Base-by-base conservation (phyloP, 2,888 invertebrate species). In the Trissolcus japonicus region DNA sequence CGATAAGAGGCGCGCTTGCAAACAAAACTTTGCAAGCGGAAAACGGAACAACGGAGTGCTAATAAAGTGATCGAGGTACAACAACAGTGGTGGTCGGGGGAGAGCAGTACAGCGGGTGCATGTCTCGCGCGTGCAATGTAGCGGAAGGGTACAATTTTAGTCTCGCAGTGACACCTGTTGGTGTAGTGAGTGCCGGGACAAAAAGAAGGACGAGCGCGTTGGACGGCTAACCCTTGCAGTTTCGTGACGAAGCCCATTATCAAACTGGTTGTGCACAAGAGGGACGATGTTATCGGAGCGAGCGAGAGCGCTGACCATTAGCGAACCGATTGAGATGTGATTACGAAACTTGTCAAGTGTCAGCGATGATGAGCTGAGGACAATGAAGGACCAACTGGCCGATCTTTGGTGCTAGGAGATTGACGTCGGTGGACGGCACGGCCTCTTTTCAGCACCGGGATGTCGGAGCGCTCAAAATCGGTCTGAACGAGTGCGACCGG, bases 81-180 rank as follows among this genome's bases (percentile, higher is more conserved):
- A 17, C 43, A 17, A 77, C 68, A 65, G 77, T 16, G 11, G 7
- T 16, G 46, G 46, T 46, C 7, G n/a, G 2, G n/a, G 6, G 2
- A 46, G 56, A 54, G 56, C 55, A 76, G 29, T 51, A 21, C 9
- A 61, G 61, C 66, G 29, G 48, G 71, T 66, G 65, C 66, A 62
- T 74, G 57, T 59, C 46, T 69, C 73, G 79, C 73, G 76, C 74
- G 76, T 74, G 69, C 60, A 62, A 63, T 74, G 76, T 65, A 29
- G 60, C 71, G 71, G 48, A 74, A 77, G 71, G 63, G 71, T 74
- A 74, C 69, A 72, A 76, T 79, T 74, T 71, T 65, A 74, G 74
- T 68, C 65, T 74, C 65, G 77, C 59, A 77, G 79, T 75, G 77
- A 77, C 79, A 79, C 79, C 79, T 79, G 79, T 79, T 77, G 79